Conservation (phyloP, 2,888 invertebrate species). For the Aleiodes leptofemur region DNA sequence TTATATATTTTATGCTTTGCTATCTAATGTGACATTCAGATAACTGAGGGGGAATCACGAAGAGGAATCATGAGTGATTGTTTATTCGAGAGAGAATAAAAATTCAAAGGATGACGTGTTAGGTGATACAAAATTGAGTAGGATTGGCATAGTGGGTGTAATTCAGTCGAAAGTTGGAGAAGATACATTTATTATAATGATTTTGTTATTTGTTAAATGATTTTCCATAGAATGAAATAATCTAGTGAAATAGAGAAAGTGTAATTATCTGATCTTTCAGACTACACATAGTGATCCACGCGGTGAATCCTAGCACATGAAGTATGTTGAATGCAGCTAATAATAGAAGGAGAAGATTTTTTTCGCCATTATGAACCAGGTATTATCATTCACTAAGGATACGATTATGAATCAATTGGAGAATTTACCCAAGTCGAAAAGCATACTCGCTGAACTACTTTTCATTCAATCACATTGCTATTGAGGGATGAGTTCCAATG, state of each 20-base stretch:
- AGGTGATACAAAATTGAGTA: background rate
- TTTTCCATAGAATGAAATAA: conserved; percentile 19
- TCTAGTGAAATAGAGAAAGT: conserved; percentile 38
- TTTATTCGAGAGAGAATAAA: conserved; percentile 21
- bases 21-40: conserved; percentile 18
- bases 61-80: background rate
- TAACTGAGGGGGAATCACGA: conserved; percentile 2
- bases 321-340: conserved; percentile 72
- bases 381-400: no score
- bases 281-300: conserved; percentile 77
- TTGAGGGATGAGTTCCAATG: no score
- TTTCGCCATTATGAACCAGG: background rate
- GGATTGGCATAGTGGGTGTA: no score
- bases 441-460: conserved; percentile 20
- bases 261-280: conserved; percentile 76
- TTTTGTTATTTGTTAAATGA: background rate
- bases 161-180: background rate
- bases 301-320: conserved; percentile 77
- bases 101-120: conserved; percentile 18
- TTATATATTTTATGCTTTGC: background rate
- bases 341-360: conserved; percentile 51
- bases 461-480: background rate
- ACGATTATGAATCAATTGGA: no score
- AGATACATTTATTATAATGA: background rate
- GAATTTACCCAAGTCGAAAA: conserved; percentile 38